These are phyloP conservation scores for Trachelus troglodyta DNA, from an alignment of 2,888 invertebrate genomes.

Conservation along the genomic window DNA sequence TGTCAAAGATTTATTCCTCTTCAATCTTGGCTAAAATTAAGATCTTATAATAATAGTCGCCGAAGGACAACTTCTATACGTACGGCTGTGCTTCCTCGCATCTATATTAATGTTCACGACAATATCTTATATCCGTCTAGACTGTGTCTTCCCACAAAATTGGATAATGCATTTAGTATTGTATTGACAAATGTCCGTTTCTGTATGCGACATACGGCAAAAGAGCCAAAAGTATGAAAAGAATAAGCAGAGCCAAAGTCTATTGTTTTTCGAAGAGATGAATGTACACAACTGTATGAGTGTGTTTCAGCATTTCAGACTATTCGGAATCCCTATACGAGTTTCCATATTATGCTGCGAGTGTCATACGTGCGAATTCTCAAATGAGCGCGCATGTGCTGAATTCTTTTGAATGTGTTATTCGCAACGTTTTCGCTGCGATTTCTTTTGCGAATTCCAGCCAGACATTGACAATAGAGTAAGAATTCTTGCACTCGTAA, in stretches of 20 bases:
- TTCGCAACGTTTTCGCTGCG: not conserved
- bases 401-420: not conserved
- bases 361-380: not conserved
- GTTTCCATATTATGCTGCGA: not conserved
- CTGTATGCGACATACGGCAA: slow-evolving; percentile 2
- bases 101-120: not conserved
- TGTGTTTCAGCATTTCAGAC: not conserved
- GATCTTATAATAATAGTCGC: not conserved
- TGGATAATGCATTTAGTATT: slow-evolving; percentile 34
- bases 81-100: not conserved
- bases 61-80: not conserved
- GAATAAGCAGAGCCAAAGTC: slow-evolving; percentile 4
- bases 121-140: not conserved
- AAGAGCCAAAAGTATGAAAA: slow-evolving; percentile 3
- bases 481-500: not conserved
- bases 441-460: not conserved
- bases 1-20: not conserved
- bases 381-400: not conserved
- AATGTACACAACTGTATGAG: slow-evolving; percentile 37
- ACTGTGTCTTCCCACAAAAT: slow-evolving; percentile 34
- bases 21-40: not conserved
- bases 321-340: not conserved
- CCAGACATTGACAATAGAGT: not conserved
- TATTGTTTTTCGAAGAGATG: slow-evolving; percentile 42
- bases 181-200: not conserved